phyloP scores from a whole-genome alignment of 2,888 invertebrate species.

The Hirtodrosophila cameraria region DNA sequence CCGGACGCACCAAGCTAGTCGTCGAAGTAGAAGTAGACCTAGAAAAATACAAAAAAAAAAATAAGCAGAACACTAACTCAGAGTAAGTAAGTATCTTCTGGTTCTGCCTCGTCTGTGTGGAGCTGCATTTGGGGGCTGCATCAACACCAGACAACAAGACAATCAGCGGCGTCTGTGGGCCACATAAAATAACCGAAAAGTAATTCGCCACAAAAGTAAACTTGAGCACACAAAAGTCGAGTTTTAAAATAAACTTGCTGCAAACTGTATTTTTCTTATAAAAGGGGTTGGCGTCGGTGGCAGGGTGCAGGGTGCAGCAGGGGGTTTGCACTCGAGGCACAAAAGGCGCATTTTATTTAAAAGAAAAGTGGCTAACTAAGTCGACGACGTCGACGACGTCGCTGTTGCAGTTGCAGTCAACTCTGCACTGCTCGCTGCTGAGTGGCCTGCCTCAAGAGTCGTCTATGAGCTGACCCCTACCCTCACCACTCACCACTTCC shows the following conservation, averaged over 20 bases:
- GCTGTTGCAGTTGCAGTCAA: constrained; percentile 30
- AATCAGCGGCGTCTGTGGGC: constrained; percentile 64
- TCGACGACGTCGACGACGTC: constrained; percentile 47
- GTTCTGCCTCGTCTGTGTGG: too few relatives aligned
- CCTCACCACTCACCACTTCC: background rate
- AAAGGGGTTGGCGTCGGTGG: background rate
- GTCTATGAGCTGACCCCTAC: constrained; percentile 46
- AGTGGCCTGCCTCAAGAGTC: constrained; percentile 51
- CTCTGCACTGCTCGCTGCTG: constrained; percentile 7
- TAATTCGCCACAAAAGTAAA: constrained; percentile 76
- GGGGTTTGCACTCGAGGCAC: constrained; percentile 67
- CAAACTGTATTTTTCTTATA: constrained; percentile 67
- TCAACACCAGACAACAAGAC: constrained; percentile 75
- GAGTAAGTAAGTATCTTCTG: constrained; percentile 24
- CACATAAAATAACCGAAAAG: constrained; percentile 78
- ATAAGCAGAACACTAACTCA: constrained; percentile 8
- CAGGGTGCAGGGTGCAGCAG: background rate
- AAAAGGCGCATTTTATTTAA: constrained; percentile 73
- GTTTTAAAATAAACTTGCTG: constrained; percentile 77
- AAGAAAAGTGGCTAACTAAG: constrained; percentile 79
- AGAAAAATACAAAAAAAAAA: background rate
- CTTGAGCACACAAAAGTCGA: constrained; percentile 75
- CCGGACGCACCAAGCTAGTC: constrained; percentile 30
- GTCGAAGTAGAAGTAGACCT: constrained; percentile 9
- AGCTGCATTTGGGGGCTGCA: constrained; percentile 48